phyloP scores from a whole-genome alignment of 2,888 invertebrate genomes.

The Seira musarum region DNA sequence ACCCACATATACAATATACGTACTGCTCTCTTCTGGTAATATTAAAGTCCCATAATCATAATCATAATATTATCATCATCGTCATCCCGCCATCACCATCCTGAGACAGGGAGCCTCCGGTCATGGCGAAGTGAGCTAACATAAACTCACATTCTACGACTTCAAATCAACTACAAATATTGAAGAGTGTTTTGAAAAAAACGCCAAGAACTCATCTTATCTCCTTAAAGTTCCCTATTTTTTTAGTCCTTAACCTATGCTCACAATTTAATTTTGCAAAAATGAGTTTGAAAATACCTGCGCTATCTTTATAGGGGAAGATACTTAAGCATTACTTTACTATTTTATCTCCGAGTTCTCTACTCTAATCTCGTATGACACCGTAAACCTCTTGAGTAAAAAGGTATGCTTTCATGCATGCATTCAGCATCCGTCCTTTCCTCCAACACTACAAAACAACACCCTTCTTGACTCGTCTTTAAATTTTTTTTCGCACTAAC shows the following conservation, averaged over 20 bases:
- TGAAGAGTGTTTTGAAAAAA: conserved; percentile 6
- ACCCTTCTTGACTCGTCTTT: not conserved
- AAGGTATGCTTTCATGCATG: not conserved
- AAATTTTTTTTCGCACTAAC: not conserved
- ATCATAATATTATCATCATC: conserved; percentile 17
- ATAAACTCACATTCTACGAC: conserved; percentile 21
- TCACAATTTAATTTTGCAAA: not conserved
- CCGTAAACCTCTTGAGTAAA: conserved; percentile 48
- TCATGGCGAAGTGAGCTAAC: conserved; percentile 27
- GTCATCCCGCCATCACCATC: not conserved
- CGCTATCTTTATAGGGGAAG: not conserved
- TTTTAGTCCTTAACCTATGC: conserved; percentile 3
- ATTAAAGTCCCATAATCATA: conserved; percentile 40
- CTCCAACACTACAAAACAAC: conserved; percentile 5
- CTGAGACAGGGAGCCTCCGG: conserved; percentile 40
- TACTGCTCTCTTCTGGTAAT: conserved; percentile 7
- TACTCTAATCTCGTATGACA: conserved; percentile 55
- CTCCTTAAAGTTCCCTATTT: not conserved
- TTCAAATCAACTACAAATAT: conserved; percentile 25
- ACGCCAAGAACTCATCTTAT: conserved; percentile 16
- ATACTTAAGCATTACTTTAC: conserved; percentile 12
- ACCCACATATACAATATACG: not conserved
- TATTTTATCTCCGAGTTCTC: conserved; percentile 18
- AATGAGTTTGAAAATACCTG: not conserved
- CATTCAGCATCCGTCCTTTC: conserved; percentile 18